Percentiles rank a stretch among this genome's conserved stretches.
Evolutionary conservation across 1,140 invertebrate genomes (phyloP).

Genomic region (Drosophila albomicans): DNA sequence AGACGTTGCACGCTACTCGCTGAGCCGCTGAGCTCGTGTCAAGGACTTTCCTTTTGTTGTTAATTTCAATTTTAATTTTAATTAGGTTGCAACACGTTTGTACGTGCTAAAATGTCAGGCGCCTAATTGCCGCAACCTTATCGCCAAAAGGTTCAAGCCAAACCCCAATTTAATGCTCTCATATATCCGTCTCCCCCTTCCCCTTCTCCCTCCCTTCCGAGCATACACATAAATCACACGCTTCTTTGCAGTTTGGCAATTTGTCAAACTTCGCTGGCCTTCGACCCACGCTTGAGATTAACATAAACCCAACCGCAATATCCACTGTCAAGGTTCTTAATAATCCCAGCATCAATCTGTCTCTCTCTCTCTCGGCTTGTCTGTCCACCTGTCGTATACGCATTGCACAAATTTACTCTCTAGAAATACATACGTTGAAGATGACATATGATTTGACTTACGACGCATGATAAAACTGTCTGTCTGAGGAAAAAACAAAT

Average conservation of each 20-base stretch:
- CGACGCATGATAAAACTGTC: constrained; percentile 60
- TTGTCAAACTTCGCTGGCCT: constrained; percentile 70
- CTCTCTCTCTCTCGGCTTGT: no score
- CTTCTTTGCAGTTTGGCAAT: constrained; percentile 60
- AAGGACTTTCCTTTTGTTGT: constrained; percentile 63
- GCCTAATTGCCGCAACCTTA: constrained; percentile 67
- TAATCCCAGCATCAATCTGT: constrained; percentile 62
- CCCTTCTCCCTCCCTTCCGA: no score
- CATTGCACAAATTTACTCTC: constrained; percentile 66
- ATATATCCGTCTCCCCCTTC: background rate
- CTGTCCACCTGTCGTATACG: constrained; percentile 22
- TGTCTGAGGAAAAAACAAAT: constrained; percentile 62
- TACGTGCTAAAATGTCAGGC: constrained; percentile 68
- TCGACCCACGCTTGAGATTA: constrained; percentile 61
- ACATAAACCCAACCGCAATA: constrained; percentile 71
- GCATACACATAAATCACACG: constrained; percentile 78
- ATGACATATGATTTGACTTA: constrained; percentile 80
- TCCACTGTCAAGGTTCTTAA: constrained; percentile 71
- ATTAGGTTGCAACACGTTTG: constrained; percentile 80
- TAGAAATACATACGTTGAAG: constrained; percentile 78
- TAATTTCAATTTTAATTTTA: constrained; percentile 61
- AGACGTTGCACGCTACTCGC: constrained; percentile 35
- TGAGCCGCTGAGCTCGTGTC: constrained; percentile 55
- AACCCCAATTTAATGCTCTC: constrained; percentile 20
- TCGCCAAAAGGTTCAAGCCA: constrained; percentile 20